Evolutionary conservation across 2,888 invertebrate genomes (phyloP), one percentile per base, ranked within the genome.

Genomic region (Macropis europaea): DNA sequence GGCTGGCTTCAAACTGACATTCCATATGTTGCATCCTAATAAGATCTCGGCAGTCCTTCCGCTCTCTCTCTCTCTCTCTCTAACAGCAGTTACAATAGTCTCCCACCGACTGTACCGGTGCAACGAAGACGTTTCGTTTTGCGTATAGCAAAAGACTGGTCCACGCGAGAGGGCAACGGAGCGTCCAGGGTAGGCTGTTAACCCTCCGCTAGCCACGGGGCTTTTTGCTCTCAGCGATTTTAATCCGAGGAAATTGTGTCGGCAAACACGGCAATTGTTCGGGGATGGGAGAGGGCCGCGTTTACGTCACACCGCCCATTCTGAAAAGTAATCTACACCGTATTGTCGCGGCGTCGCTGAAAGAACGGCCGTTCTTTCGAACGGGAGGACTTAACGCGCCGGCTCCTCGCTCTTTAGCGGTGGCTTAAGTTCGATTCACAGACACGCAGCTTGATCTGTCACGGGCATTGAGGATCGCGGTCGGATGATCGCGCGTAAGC

Each of bases 291-390:
- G 81, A 76, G 77, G 82, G 78, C 81, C 82, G 77, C 83, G 83
- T 89, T 89, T 88, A 89, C 89, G 88, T 89, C 86, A 88, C 87
- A 81, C 84, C 87, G 89, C 88, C 86, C 83, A 89, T 89, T 87
- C 86, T 87, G 84, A 88, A 89, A 89, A 88, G 90, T 90, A 90
- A 90, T 90, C 86, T 89, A 90, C 88, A 89, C 89, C 88, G 85
- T 67, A 82, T 81, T 84, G 82, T 85, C 82, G 73, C 53, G 64
- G 54, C 7, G 24, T 40, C 24, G 47, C 47, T 57, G 48, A 52
- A 48, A 62, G 62, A 57, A 15, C 13, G 42, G 9, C 36, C 57
- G 42, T 53, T 52, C 60, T 24, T 62, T 59, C 57, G 9, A 43
- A 52, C 22, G 11, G 43, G 11, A 28, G 56, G 61, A 57, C 73